phyloP scores from a whole-genome alignment of 2,797 vertebrate genomes.

The Pempheris klunzingeri region DNA sequence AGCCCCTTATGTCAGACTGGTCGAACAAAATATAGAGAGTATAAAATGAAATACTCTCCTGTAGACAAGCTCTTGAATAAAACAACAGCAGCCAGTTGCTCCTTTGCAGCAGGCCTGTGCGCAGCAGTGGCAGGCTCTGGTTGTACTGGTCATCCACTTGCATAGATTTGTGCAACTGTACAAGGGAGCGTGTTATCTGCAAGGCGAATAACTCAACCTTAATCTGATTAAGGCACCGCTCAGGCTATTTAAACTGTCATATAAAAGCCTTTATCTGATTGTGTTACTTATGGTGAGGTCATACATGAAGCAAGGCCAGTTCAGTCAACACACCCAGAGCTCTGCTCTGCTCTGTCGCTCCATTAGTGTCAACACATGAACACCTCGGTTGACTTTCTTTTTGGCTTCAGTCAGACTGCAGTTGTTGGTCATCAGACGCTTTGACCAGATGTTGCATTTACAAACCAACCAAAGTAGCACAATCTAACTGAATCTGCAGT shows the following conservation, averaged over 20 bases:
- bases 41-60: neutral
- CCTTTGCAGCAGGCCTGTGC: neutral
- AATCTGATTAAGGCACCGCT: constrained; percentile 27
- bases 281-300: constrained; percentile 32
- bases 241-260: constrained; percentile 26
- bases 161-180: neutral
- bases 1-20: neutral
- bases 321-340: constrained; percentile 6
- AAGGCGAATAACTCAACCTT: constrained; percentile 26
- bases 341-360: neutral
- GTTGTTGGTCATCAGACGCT: neutral
- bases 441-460: neutral
- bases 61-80: neutral
- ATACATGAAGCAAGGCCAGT: neutral
- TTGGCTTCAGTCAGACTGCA: constrained; percentile 1
- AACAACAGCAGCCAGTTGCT: neutral
- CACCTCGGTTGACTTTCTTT: neutral
- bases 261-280: constrained; percentile 43
- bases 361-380: neutral
- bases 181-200: constrained; percentile 21
- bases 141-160: neutral
- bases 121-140: neutral
- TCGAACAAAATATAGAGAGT: neutral
- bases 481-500: neutral
- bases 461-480: neutral